Conservation (phyloP, 2,888 invertebrate species). For the Halocaridina rubra region DNA sequence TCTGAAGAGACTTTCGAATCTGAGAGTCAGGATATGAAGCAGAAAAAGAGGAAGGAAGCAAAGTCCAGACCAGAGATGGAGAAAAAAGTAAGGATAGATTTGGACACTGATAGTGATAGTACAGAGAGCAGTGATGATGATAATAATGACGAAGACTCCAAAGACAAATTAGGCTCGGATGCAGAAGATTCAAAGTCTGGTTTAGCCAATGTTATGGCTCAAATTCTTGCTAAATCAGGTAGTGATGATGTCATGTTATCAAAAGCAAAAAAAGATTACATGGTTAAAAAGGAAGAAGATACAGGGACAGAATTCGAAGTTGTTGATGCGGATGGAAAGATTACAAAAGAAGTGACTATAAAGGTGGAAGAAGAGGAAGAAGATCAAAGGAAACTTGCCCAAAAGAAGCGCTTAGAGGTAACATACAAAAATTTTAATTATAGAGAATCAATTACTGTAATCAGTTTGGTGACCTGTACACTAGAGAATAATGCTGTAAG, state of each 20-base stretch:
- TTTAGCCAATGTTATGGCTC: constrained; percentile 30
- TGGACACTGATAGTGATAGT: neutral
- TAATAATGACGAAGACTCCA: neutral
- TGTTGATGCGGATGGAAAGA: neutral
- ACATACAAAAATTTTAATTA: neutral
- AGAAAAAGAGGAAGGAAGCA: too few species aligned
- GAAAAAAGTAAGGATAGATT: too few species aligned
- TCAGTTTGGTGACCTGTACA: neutral
- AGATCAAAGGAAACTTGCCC: neutral
- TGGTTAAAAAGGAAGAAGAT: neutral
- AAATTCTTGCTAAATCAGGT: constrained; percentile 15
- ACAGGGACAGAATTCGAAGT: neutral
- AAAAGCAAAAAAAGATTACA: constrained; percentile 35
- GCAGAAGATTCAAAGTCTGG: neutral
- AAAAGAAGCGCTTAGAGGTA: neutral
- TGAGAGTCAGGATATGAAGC: too few species aligned
- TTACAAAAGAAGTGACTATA: neutral
- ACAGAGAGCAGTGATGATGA: neutral
- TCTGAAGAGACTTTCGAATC: too few species aligned
- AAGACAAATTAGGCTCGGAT: neutral
- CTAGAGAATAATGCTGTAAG: neutral
- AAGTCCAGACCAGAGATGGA: too few species aligned
- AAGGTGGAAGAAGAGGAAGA: neutral
- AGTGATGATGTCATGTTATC: constrained; percentile 19
- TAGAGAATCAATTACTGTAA: neutral